Conservation (phyloP, 2,888 invertebrate species). For the Crioceris asparagi region DNA sequence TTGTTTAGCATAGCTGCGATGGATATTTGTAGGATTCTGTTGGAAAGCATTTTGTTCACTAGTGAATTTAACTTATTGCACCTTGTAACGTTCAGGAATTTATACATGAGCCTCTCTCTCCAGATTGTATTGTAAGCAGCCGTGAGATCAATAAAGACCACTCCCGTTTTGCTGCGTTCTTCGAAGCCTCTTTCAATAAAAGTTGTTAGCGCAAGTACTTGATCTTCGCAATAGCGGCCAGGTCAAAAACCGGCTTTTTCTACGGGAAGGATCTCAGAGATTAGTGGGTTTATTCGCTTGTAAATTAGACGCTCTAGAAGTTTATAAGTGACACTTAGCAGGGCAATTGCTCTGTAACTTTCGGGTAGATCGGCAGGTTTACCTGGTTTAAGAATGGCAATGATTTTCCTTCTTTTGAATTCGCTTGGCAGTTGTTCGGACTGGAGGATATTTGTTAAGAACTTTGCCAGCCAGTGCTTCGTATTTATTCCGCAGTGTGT, state of each 20-base stretch:
- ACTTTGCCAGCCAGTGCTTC: not conserved
- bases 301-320: not conserved
- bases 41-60: no score
- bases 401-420: not conserved
- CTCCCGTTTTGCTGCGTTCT: no score
- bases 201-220: not conserved
- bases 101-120: not conserved
- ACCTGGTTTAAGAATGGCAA: no score
- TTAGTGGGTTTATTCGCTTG: not conserved
- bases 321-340: not conserved
- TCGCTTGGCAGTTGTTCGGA: not conserved
- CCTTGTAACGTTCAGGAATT: no score
- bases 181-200: not conserved
- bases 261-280: not conserved
- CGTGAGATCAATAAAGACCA: not conserved
- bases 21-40: no score
- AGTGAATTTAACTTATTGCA: no score
- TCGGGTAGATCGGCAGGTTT: not conserved
- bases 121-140: no score
- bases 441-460: not conserved
- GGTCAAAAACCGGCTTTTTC: not conserved
- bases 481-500: not conserved
- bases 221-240: not conserved
- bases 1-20: no score
- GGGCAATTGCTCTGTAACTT: not conserved